Conservation (phyloP, 2,113 vertebrate genomes). For the Cyanoramphus novaezelandiae region DNA sequence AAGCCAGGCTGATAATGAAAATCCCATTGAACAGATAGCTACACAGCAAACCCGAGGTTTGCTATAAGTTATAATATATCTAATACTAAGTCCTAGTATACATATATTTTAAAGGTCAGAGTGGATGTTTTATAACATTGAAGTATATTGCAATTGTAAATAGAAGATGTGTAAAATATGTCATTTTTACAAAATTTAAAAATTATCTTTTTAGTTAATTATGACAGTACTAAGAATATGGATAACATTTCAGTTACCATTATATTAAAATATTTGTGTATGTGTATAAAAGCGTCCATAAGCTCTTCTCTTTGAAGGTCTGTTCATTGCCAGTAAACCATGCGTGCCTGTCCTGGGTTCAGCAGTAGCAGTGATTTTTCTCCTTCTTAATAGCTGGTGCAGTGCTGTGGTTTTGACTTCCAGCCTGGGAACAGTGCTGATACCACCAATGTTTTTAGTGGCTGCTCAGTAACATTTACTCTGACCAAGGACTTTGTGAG, state of each 20-base stretch:
- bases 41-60: slow-evolving; percentile 70
- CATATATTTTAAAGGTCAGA: slow-evolving; percentile 84
- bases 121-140: slow-evolving; percentile 94
- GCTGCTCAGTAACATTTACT: too few species aligned
- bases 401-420: too few species aligned
- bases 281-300: slow-evolving; percentile 74
- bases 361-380: too few species aligned
- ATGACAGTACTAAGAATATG: slow-evolving; percentile 85
- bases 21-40: slow-evolving; percentile 76
- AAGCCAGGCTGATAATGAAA: slow-evolving; percentile 75
- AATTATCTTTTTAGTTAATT: slow-evolving; percentile 82
- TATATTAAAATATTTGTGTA: slow-evolving; percentile 85
- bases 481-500: too few species aligned
- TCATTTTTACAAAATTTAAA: slow-evolving; percentile 89
- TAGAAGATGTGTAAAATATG: slow-evolving; percentile 99
- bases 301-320: slow-evolving; percentile 64
- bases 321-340: background rate
- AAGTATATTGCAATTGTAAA: slow-evolving; percentile 95
- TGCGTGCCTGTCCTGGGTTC: too few species aligned
- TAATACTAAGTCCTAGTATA: slow-evolving; percentile 78
- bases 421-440: too few species aligned
- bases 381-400: too few species aligned
- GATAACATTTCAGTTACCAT: slow-evolving; percentile 81
- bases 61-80: slow-evolving; percentile 77
- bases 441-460: too few species aligned